Evolutionary conservation across 2,113 vertebrate genomes (phyloP), one percentile per base, ranked within the genome.

Genomic region (Mus spicilegus): DNA sequence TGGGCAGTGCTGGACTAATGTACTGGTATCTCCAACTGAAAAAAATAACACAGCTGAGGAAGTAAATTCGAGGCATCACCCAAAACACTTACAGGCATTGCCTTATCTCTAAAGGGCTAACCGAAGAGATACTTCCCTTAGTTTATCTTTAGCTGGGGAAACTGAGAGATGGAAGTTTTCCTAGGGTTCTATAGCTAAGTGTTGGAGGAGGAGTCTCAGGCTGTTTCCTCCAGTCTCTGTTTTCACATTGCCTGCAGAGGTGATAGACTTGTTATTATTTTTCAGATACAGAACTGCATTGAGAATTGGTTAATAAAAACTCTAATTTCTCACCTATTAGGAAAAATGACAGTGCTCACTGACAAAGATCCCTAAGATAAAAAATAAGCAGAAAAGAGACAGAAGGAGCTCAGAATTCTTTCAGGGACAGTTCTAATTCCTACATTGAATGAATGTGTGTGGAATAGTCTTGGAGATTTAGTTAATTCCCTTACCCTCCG

Each of bases 41-140:
- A 84, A 81, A 56, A 42, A 42, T 58, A 24, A 42, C 39, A 85
- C 36, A 73, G 87, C 30, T 36, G 6, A 91, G 39, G n/a, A 20
- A 86, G 61, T 33, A 67, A 17, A 49, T 67, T 33, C n/a, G 77
- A 91, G 77, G 14, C 61, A 42, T 20, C 2, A 36, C 42, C 80
- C 42, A 24, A 94, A n/a, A 0, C 39, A 87, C 24, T 91, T 85
- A 28, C 2, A 76, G 51, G 8, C 11, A 85, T 12, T 97, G 24
- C 26, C 89, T 87, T 28, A 69, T 90, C 96, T 95, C 46, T 91
- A 67, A 88, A 28, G 86, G n/a, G n/a, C n/a, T 36, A 88, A 97
- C 28, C 5, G 2, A 92, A 16, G 13, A 58, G 69, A 36, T 78
- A 19, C 73, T 81, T 72, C 33, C 14, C n/a, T 56, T 13, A 1